A percentile compares a stretch with the other conserved stretches of the same genome.
Conservation (phyloP, 2,113 vertebrate species). For the Pluvianellus socialis region DNA sequence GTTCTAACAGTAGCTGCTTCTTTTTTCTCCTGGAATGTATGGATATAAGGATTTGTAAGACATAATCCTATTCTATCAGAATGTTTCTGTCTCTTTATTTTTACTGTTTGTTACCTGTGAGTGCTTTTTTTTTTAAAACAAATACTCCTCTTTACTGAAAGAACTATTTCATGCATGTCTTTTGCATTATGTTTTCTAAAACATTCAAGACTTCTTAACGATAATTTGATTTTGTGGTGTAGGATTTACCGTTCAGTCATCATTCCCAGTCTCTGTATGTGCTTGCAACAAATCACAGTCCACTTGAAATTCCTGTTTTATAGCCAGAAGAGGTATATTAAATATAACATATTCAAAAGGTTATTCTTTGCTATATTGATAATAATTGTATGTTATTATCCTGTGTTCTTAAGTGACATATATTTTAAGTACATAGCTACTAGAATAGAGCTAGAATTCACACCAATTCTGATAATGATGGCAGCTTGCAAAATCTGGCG, state of each 20-base stretch:
- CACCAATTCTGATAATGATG: neutral
- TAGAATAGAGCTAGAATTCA: neutral
- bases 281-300: neutral
- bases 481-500: neutral
- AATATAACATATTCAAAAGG: neutral
- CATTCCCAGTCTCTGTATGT: fast-evolving
- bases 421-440: neutral
- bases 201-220: neutral
- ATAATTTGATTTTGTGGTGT: neutral
- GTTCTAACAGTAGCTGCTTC: neutral
- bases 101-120: neutral
- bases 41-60: neutral
- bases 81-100: neutral
- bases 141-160: neutral
- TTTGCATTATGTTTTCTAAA: neutral
- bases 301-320: neutral
- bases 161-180: neutral
- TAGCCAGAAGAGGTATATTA: neutral
- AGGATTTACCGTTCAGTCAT: neutral
- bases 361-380: neutral
- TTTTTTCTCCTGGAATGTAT: neutral
- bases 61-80: neutral
- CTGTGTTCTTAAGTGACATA: neutral
- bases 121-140: neutral
- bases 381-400: neutral